These are phyloP conservation scores for Lepidostoma basale DNA, from an alignment of 1,140 invertebrate genomes.

Conservation along the genomic window DNA sequence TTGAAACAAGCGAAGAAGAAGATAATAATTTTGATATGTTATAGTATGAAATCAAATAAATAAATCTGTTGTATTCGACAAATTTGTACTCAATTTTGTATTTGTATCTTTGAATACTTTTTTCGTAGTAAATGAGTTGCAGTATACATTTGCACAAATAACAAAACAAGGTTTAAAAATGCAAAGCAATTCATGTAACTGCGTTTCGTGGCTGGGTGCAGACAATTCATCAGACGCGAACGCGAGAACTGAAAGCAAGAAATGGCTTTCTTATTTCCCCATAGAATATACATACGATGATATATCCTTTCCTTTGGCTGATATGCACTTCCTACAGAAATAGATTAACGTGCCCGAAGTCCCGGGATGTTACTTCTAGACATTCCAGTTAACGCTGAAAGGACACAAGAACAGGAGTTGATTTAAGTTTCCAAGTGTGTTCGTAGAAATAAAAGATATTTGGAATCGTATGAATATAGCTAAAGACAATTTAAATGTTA, in stretches of 20 bases:
- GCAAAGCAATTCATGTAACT: background rate
- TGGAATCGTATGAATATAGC: too few relatives aligned
- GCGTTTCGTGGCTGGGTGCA: background rate
- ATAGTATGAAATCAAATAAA: too few relatives aligned
- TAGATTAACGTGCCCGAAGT: constrained; percentile 31
- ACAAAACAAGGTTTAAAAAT: too few relatives aligned
- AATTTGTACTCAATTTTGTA: too few relatives aligned
- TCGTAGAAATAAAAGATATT: too few relatives aligned
- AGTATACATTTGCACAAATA: too few relatives aligned
- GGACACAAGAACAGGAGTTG: background rate
- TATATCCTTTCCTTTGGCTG: constrained; percentile 5
- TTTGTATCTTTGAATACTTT: too few relatives aligned
- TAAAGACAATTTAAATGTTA: too few relatives aligned
- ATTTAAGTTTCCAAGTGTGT: constrained; percentile 15
- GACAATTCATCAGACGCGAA: constrained; percentile 8
- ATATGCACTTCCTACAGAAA: constrained; percentile 32
- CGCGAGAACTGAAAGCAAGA: background rate
- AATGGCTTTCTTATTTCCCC: constrained; percentile 26
- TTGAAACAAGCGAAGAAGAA: too few relatives aligned
- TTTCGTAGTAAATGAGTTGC: too few relatives aligned
- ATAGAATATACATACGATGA: constrained; percentile 15
- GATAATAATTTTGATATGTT: too few relatives aligned
- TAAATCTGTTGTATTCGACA: too few relatives aligned
- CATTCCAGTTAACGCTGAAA: constrained; percentile 28
- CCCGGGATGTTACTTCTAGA: constrained; percentile 10